These are phyloP conservation scores for Henricia sp. DNA, from an alignment of 53 echinoderm and acorn worm genomes.

Conservation along the genomic window DNA sequence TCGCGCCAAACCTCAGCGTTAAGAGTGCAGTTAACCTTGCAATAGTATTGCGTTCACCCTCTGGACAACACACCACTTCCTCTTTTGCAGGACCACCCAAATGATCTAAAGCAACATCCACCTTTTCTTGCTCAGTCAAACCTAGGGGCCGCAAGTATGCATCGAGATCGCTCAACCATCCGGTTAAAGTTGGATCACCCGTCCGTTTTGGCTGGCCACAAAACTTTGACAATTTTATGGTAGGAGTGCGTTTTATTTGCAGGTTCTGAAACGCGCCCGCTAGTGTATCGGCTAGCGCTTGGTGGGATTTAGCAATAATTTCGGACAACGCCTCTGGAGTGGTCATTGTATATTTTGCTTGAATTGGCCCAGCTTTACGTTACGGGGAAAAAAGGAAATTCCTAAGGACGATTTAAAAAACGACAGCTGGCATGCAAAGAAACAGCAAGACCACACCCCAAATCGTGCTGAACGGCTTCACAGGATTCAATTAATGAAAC, in stretches of 20 bases:
- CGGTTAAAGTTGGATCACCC: slow-evolving; percentile 26
- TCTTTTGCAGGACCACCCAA: slow-evolving; percentile 40
- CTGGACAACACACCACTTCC: slow-evolving; percentile 40
- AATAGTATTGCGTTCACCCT: not conserved
- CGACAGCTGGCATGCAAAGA: no score
- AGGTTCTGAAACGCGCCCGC: not conserved
- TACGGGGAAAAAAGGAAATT: no score
- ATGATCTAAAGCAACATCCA: slow-evolving; percentile 22
- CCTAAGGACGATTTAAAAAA: no score
- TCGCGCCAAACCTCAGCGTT: slow-evolving; percentile 20
- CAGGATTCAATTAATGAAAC: no score
- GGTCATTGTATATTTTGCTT: no score
- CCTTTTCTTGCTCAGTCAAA: slow-evolving; percentile 6
- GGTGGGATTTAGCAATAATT: no score
- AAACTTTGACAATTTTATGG: slow-evolving; percentile 17
- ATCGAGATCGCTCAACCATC: slow-evolving; percentile 51
- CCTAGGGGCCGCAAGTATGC: slow-evolving; percentile 11
- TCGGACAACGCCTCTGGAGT: no score
- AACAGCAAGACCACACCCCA: no score
- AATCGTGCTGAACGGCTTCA: no score
- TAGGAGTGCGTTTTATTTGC: slow-evolving; percentile 17
- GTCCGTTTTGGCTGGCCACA: not conserved
- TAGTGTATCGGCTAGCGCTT: not conserved
- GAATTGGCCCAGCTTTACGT: no score
- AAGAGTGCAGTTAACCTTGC: slow-evolving; percentile 12